Evolutionary conservation across 2,888 invertebrate species (phyloP).

Genomic region (Reticulitermes lucifugus): DNA sequence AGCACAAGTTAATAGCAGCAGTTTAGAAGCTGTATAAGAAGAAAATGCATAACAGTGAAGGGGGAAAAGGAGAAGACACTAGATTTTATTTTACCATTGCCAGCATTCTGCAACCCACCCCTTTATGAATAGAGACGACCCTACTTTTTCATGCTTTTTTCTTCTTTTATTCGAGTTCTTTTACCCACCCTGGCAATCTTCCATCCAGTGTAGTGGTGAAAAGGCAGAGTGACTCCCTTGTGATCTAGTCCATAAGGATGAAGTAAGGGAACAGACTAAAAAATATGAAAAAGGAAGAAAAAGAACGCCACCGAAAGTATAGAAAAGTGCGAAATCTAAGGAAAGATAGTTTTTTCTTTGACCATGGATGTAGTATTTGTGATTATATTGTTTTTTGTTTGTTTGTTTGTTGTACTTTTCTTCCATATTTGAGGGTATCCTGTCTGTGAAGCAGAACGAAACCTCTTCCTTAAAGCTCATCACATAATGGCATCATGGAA

Average conservation of each 20-base stretch:
- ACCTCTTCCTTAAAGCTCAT: no score
- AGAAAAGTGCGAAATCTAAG: background rate
- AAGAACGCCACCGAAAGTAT: conserved; percentile 10
- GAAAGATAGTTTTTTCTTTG: background rate
- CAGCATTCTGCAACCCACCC: conserved; percentile 36
- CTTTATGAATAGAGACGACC: conserved; percentile 50
- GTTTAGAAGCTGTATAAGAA: conserved; percentile 48
- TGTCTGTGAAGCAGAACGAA: no score
- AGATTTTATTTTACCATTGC: conserved; percentile 45
- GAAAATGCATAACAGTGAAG: conserved; percentile 37
- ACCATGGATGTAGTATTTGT: background rate
- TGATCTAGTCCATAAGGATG: conserved; percentile 24
- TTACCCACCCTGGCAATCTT: conserved; percentile 41
- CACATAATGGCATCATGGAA: no score
- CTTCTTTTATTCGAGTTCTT: conserved; percentile 5
- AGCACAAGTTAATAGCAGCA: conserved; percentile 50
- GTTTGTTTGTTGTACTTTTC: no score
- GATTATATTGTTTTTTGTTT: background rate
- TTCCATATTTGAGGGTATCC: no score
- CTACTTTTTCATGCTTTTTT: conserved; percentile 36
- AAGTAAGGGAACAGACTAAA: conserved; percentile 8
- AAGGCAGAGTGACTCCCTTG: conserved; percentile 24
- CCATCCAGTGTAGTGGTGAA: conserved; percentile 35
- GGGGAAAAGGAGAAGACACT: conserved; percentile 24
- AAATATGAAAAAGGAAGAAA: conserved; percentile 4